Evolutionary conservation across 2,797 vertebrate species (phyloP).

Genomic region (Peromyscus aztecus): DNA sequence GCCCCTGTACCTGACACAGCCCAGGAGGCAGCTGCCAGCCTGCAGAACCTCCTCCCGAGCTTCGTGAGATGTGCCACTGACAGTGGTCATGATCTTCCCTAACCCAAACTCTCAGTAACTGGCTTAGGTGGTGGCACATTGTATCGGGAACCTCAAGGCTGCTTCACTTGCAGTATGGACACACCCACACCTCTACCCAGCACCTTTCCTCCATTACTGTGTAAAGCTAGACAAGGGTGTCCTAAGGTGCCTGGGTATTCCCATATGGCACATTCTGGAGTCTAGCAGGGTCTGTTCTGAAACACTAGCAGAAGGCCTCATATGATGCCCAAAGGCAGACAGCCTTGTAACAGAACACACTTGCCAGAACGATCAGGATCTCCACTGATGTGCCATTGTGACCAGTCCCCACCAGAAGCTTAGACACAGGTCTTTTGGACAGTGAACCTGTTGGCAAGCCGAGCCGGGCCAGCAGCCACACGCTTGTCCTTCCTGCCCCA

Average conservation of each 20-base stretch:
- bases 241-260: too few relatives aligned
- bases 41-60: background rate
- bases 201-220: background rate
- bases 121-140: background rate
- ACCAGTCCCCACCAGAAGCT: background rate
- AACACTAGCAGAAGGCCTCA: background rate
- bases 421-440: background rate
- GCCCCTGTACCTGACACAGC: background rate
- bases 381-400: rapidly evolving
- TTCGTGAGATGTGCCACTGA: rapidly evolving
- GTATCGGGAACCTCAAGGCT: background rate
- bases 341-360: background rate
- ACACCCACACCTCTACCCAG: background rate
- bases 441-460: background rate
- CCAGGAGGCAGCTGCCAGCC: background rate
- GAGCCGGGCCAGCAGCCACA: background rate
- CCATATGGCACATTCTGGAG: background rate
- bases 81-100: background rate
- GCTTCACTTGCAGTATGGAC: background rate
- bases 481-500: background rate
- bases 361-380: background rate
- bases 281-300: background rate
- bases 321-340: too few relatives aligned
- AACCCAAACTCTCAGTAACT: background rate
- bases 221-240: background rate